These are phyloP conservation scores for Temnopleurus reevesii DNA, from an alignment of 53 echinoderm and acorn worm genomes.

Conservation along the genomic window DNA sequence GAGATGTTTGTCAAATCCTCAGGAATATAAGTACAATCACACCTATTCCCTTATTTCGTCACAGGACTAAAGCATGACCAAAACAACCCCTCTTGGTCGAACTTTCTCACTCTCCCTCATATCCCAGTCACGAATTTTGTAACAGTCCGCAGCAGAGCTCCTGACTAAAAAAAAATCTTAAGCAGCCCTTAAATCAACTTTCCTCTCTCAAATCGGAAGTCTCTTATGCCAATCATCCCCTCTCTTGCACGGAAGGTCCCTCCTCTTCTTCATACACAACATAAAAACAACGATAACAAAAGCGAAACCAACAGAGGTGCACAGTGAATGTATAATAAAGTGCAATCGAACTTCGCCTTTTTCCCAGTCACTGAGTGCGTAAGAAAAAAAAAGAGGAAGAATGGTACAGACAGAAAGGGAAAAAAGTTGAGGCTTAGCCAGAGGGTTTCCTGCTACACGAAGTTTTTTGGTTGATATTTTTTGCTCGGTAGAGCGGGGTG, in stretches of 20 bases:
- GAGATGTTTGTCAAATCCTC: too few relatives aligned
- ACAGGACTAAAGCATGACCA: too few relatives aligned
- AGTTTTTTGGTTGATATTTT: slow-evolving; percentile 52
- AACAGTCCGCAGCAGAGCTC: slow-evolving; percentile 2
- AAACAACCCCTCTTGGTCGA: slow-evolving; percentile 6
- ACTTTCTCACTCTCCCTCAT: background rate
- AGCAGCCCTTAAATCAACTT: slow-evolving; percentile 36
- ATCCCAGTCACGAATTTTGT: background rate
- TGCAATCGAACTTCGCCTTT: slow-evolving; percentile 51
- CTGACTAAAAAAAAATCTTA: slow-evolving; percentile 48
- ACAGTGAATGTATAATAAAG: slow-evolving; percentile 35
- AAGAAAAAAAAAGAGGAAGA: slow-evolving; percentile 17
- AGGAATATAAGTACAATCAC: too few relatives aligned
- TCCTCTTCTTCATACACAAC: background rate
- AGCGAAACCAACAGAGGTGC: background rate
- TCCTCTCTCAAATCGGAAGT: slow-evolving; percentile 30
- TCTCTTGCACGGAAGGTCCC: background rate
- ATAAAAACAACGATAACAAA: background rate
- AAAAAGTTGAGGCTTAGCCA: background rate
- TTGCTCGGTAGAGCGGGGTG: slow-evolving; percentile 48
- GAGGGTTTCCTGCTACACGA: slow-evolving; percentile 53
- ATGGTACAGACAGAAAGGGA: background rate
- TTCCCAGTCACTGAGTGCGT: background rate
- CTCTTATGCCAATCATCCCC: slow-evolving; percentile 36
- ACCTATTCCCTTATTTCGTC: too few relatives aligned